These are phyloP conservation scores for Ctena decussata DNA, from an alignment of 2,888 invertebrate species.

Conservation along the genomic window DNA sequence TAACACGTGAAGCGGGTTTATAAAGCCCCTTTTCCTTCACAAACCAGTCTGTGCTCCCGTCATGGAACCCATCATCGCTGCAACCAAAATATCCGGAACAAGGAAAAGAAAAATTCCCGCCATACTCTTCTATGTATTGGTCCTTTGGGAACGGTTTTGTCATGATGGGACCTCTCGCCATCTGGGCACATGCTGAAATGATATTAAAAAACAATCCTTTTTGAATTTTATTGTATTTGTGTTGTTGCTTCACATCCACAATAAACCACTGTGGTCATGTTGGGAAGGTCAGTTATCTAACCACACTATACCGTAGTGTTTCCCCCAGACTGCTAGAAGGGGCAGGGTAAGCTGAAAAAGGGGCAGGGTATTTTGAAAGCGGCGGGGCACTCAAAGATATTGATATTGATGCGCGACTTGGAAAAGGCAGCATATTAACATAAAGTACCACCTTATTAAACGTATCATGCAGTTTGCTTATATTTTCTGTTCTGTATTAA, in stretches of 20 bases:
- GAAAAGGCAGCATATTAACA: no score
- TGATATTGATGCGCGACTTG: no score
- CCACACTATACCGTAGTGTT: not conserved
- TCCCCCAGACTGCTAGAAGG: no score
- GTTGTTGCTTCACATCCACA: not conserved
- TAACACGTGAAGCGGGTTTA: not conserved
- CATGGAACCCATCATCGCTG: not conserved
- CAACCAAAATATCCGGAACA: conserved; percentile 2
- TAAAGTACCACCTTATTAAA: no score
- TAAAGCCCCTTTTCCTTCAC: not conserved
- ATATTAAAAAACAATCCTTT: not conserved
- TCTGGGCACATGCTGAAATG: not conserved
- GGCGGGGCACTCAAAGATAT: not conserved
- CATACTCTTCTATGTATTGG: not conserved
- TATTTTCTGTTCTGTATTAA: no score
- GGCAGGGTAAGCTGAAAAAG: no score
- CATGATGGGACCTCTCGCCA: not conserved
- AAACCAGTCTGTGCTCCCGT: not conserved
- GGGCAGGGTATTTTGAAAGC: not conserved
- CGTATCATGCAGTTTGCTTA: no score
- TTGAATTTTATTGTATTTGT: not conserved
- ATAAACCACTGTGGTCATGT: not conserved
- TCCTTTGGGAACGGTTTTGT: not conserved
- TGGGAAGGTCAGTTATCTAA: no score
- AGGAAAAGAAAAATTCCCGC: not conserved